Evolutionary conservation across 2,888 invertebrate species (phyloP), one percentile per base, ranked within the genome.

Genomic region (Nomada flava): DNA sequence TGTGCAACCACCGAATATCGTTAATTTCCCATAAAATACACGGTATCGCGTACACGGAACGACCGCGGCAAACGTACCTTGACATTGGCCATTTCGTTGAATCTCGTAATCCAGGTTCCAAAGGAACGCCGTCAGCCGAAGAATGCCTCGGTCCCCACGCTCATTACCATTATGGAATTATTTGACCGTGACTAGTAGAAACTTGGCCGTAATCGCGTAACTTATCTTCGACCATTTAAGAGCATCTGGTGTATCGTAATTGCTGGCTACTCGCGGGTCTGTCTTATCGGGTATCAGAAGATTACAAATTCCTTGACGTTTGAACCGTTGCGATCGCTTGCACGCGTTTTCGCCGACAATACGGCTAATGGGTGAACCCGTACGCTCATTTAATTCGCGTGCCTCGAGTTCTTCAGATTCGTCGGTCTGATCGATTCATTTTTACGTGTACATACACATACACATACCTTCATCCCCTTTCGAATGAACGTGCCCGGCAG

Each of bases 301-400:
- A 84, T 68, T 84, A 71, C 76, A 84, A 84, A 83, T 84, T 79
- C 71, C 71, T 71, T 62, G 84, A 84, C 74, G 76, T 84, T 79
- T 77, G 76, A 75, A 80, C 84, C 79, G 79, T 55, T 59, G 63
- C 57, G 64, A 62, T 36, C 64, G 44, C 73, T 53, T 75, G 68
- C 75, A 76, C 78, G 55, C 75, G 69, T 75, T 83, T 57, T 13
- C 42, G 11, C 68, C 50, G 74, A 53, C 71, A 65, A 75, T 83
- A 65, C 63, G 72, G 64, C 55, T 65, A 72, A 79, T 73, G 68
- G 44, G 26, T 18, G 53, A 69, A 71, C 60, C 44, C 20, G 69
- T 74, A 57, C 59, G 57, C 50, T 57, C 68, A 55, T 83, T 76
- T 72, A 68, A 83, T 82, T 59, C 67, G 68, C 83, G 57, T 78